Conservation (phyloP, 2,113 vertebrate genomes). For the Chauna torquata region DNA sequence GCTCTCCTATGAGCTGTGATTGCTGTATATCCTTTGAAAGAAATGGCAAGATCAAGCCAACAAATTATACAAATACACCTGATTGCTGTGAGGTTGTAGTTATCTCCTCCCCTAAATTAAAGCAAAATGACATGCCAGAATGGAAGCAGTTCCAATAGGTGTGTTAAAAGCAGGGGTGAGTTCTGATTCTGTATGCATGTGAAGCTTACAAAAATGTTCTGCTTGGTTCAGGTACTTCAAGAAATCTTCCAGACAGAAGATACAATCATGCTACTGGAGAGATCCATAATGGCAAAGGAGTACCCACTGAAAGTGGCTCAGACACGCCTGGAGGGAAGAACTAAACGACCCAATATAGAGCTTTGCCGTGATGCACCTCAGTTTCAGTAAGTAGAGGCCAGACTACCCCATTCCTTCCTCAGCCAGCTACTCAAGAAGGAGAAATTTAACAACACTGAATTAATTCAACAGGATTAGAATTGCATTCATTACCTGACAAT, state of each 20-base stretch:
- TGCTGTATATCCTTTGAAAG: not conserved
- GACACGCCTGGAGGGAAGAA: slow-evolving; percentile 66
- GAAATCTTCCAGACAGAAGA: slow-evolving; percentile 79
- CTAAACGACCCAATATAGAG: slow-evolving; percentile 66
- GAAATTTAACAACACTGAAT: not conserved
- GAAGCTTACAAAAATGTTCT: not conserved
- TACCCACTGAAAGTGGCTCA: slow-evolving; percentile 72
- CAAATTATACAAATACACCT: not conserved
- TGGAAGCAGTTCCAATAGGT: not conserved
- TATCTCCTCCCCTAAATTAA: not conserved
- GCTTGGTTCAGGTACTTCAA: slow-evolving; percentile 67
- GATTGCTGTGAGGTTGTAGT: not conserved
- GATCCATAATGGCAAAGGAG: slow-evolving; percentile 72
- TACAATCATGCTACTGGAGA: slow-evolving; percentile 69
- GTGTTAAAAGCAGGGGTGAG: not conserved
- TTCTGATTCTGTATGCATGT: not conserved
- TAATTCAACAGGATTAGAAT: not conserved
- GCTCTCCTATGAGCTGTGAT: not conserved
- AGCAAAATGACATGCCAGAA: not conserved
- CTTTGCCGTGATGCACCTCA: slow-evolving; percentile 68
- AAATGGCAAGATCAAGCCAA: not conserved
- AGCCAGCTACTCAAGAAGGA: not conserved
- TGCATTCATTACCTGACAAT: not conserved
- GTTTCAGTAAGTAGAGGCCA: slow-evolving; percentile 62
- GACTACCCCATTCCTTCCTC: not conserved